Evolutionary conservation across 2,797 vertebrate genomes (phyloP), one percentile per base, ranked within the genome.

Genomic region (Australoheros facetus): DNA sequence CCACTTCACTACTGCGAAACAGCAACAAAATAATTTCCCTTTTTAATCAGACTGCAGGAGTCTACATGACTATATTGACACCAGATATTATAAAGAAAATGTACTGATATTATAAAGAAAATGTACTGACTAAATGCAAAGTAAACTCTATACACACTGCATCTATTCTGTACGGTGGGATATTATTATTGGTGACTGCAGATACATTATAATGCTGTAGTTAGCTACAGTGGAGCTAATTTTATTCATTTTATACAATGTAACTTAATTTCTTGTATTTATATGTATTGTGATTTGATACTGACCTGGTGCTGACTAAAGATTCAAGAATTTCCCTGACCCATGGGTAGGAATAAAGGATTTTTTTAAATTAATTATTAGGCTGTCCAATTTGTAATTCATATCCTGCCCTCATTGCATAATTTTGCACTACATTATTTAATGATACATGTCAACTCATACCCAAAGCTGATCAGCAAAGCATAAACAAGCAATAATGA

Each of bases 351-450:
- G 14, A 64, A 64, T 45, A 45, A 28, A 64, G 12, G 21, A 64
- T 64, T 8, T 64, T 26, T 64, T 64, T 14, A 45, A 45, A 64
- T 45, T 45, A 45, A 23, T 26, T 2, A 45, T 64, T 64, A 45
- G 39, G 45, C 60, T 0, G 26, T 66, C 42, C 5, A 16, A 66
- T 48, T 48, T 70, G 42, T 71, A 66, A 64, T 23, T 72, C 23
- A 55, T 51, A 42, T 13, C 45, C 56, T 42, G 57, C 39, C 53
- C 62, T 75, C 56, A 80, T 9, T 42, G n/a, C 28, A 62, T 74
- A 56, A 78, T 51, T 72, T 73, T 59, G 55, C 45, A 69, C 45
- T n/a, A 9, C 17, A 78, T 70, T 66, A 32, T 55, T 72, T 53
- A 71, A 16, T 34, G 19, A 76, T 28, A 51, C 28, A 51, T 56